Base-by-base conservation (phyloP, 1,140 invertebrate genomes). In the Calliopsis andreniformis region DNA sequence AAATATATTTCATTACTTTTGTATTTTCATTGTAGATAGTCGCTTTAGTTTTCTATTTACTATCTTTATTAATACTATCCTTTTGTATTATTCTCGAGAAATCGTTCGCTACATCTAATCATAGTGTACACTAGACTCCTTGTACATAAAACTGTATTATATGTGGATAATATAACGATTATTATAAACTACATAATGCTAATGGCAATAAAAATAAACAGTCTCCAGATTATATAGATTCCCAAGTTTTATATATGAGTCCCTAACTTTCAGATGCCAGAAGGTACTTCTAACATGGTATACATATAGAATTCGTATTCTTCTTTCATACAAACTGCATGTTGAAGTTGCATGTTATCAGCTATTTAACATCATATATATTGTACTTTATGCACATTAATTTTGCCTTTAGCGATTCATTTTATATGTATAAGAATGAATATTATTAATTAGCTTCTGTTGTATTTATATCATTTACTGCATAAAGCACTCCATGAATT, bases 81-180 rank as follows among this genome's bases (percentile, higher is more conserved):
- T 61, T 69, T 76, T 59, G 32, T 68, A 76, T 83, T n/a, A 45
- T 66, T 80, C 49, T 76, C 49, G 49, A 53, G 64, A 71, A 84
- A 47, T 75, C 51, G 69, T 75, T 78, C 76, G 82, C 82, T 85
- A 85, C 58, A 85, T 86, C 78, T 80, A 85, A 67, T 79, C 78
- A 84, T 89, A 88, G 83, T 89, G 83, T 86, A 86, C 89, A 90
- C 83, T 28, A 72, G 81, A 66, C 71, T 86, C 86, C 87, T 87
- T 90, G 89, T 91, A 90, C 79, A 89, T 90, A 90, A 88, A 87
- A 86, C 78, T 90, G 89, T 91, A 90, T 89, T 82, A 91, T 91
- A 91, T 90, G 88, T 90, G 88, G 86, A 91, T 91, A 90, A 86
- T 82, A 86, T 82, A 76, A 84, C 56, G 64, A 84, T 90, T 87